These are phyloP conservation scores for Echiichthys vipera DNA, from an alignment of 2,797 vertebrate species.

Conservation along the genomic window DNA sequence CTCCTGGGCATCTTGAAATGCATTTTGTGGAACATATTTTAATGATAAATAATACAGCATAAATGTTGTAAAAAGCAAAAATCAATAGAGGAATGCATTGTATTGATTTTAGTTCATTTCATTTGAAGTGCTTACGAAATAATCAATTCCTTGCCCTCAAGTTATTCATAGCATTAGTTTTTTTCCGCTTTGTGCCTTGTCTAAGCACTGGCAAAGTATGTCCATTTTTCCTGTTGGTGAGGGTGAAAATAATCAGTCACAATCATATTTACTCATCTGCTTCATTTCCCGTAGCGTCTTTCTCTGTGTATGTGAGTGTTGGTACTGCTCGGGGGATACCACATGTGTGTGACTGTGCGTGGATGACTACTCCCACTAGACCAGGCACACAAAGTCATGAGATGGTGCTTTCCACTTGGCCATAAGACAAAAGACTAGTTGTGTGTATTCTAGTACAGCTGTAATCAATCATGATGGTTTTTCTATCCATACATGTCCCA, in stretches of 20 bases:
- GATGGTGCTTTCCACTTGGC: constrained; percentile 9
- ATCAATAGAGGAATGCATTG: neutral
- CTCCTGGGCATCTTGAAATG: neutral
- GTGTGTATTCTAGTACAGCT: neutral
- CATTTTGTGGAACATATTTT: neutral
- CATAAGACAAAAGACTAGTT: constrained; percentile 10
- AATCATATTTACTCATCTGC: neutral
- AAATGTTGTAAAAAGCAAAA: neutral
- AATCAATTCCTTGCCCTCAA: neutral
- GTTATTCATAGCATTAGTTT: neutral
- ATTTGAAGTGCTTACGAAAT: neutral
- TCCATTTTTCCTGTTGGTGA: neutral
- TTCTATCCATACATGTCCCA: neutral
- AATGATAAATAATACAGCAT: neutral
- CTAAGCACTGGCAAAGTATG: neutral
- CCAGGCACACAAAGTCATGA: constrained; percentile 20
- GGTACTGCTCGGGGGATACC: neutral
- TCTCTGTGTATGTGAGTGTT: neutral
- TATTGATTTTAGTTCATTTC: constrained; percentile 16
- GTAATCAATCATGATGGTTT: constrained; percentile 1
- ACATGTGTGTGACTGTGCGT: constrained; percentile 14
- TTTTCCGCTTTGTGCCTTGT: neutral
- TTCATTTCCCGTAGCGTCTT: neutral
- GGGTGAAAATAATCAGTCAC: neutral
- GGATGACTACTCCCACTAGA: neutral